Conservation (phyloP, 2,113 vertebrate genomes). For the Struthio camelus region DNA sequence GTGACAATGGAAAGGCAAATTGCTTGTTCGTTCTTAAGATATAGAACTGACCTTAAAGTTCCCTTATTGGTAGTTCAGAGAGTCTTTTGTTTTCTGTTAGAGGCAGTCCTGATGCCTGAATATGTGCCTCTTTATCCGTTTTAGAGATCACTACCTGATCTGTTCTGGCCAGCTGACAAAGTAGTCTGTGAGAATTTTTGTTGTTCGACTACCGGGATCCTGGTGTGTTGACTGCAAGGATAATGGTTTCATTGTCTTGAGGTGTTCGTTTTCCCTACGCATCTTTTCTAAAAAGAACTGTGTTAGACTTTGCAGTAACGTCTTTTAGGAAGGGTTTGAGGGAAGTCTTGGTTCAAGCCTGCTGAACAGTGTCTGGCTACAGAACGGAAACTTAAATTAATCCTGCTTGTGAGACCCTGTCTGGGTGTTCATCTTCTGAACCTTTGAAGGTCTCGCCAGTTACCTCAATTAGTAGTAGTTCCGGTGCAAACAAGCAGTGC, state of each 20-base stretch:
- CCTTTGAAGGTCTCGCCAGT: neutral
- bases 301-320: neutral
- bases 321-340: neutral
- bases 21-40: accelerated
- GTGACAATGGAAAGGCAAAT: neutral
- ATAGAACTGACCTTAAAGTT: neutral
- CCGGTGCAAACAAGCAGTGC: neutral
- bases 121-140: neutral
- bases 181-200: neutral
- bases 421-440: neutral
- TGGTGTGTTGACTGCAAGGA: neutral
- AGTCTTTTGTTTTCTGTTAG: neutral
- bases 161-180: neutral
- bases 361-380: neutral
- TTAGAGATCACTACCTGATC: neutral
- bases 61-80: neutral
- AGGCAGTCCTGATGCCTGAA: neutral
- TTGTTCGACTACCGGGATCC: neutral
- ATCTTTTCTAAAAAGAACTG: neutral
- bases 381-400: neutral
- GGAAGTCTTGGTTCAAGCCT: neutral
- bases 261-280: neutral
- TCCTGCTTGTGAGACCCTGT: neutral
- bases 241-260: neutral
- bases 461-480: neutral